These are phyloP conservation scores for Lampris incognitus DNA, from an alignment of 2,113 vertebrate genomes.

Conservation along the genomic window DNA sequence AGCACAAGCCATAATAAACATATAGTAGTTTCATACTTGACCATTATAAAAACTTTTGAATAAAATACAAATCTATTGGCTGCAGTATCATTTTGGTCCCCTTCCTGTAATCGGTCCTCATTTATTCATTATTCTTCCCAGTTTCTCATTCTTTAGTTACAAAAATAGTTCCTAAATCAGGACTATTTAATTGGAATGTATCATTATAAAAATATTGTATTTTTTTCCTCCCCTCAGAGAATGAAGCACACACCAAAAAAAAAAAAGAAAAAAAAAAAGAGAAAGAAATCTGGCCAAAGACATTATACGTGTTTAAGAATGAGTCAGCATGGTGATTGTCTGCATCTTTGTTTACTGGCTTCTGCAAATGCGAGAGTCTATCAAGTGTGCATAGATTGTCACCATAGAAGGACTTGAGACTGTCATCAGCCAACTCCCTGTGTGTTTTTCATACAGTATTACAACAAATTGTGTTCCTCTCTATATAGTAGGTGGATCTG, in stretches of 20 bases:
- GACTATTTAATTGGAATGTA: conserved; percentile 64
- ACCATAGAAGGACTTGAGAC: conserved; percentile 29
- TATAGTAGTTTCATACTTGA: conserved; percentile 72
- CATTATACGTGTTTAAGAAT: conserved; percentile 27
- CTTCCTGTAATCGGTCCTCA: conserved; percentile 74
- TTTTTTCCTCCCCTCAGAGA: conserved; percentile 67
- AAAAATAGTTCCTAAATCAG: conserved; percentile 81
- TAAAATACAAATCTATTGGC: conserved; percentile 78
- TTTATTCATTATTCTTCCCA: conserved; percentile 53
- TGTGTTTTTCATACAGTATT: conserved; percentile 30
- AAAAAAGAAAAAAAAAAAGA: conserved; percentile 52
- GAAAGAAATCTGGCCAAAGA: conserved; percentile 60
- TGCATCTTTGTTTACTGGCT: conserved; percentile 35
- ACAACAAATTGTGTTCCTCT: conserved; percentile 23
- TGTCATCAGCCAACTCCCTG: conserved; percentile 11
- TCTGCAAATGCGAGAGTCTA: conserved; percentile 37
- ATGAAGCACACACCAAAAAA: conserved; percentile 21
- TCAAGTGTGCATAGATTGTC: conserved; percentile 75
- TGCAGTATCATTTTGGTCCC: conserved; percentile 80
- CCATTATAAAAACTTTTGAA: conserved; percentile 74
- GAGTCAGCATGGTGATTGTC: conserved; percentile 72
- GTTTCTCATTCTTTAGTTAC: conserved; percentile 72
- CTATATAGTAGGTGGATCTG: conserved; percentile 30
- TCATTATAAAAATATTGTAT: conserved; percentile 83
- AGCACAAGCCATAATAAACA: conserved; percentile 66